A percentile compares a stretch with the other conserved stretches of the same genome.
Evolutionary conservation across 2,113 vertebrate species (phyloP).

Genomic region (Danionella cerebrum): DNA sequence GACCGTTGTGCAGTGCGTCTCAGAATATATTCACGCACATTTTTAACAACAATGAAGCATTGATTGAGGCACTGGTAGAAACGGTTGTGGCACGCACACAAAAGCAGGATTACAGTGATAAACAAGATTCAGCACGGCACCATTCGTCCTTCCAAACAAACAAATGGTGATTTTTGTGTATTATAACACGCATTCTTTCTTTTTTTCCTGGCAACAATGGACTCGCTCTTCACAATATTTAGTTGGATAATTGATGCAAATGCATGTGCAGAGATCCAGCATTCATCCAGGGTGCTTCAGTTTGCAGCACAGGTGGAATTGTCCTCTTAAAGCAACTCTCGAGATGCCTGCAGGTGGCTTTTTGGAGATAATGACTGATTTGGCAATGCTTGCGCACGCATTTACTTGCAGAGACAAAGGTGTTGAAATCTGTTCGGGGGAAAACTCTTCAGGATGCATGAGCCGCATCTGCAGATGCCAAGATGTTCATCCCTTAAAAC

Average conservation of each 20-base stretch:
- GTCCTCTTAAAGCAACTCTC: conserved; percentile 16
- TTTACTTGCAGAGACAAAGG: conserved; percentile 17
- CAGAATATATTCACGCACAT: no score
- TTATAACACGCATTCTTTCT: not conserved
- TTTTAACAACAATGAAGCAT: not conserved
- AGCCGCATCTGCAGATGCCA: not conserved
- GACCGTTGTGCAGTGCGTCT: no score
- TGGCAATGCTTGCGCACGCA: conserved; percentile 34
- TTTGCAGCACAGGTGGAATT: conserved; percentile 15
- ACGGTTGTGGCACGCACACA: no score
- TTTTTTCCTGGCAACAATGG: not conserved
- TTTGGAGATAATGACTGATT: conserved; percentile 50
- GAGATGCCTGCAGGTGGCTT: conserved; percentile 29
- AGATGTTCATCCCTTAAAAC: no score
- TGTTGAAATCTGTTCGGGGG: not conserved
- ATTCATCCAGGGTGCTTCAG: conserved; percentile 8
- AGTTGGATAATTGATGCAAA: not conserved
- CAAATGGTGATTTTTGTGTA: not conserved
- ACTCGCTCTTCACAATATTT: not conserved
- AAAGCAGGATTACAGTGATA: no score
- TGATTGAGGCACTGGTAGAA: not conserved
- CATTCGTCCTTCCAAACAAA: not conserved
- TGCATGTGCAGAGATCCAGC: not conserved
- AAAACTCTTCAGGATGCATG: not conserved
- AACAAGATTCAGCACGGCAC: not conserved